Conservation (phyloP, 2,113 vertebrate species). For the Pungitius pungitius region DNA sequence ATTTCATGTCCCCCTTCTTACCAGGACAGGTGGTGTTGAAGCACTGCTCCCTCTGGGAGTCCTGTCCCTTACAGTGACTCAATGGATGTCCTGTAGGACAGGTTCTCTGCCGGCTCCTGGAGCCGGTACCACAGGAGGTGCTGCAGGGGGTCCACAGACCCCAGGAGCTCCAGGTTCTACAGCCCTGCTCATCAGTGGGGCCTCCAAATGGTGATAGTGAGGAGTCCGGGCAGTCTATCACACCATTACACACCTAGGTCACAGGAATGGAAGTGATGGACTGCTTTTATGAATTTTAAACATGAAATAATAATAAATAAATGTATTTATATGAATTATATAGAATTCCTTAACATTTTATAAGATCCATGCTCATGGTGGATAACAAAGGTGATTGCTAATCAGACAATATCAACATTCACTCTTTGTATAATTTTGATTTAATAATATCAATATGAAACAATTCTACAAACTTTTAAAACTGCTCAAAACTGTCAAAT, state of each 20-base stretch:
- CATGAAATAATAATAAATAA: too few species aligned
- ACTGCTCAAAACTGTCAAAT: not conserved
- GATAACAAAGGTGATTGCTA: not conserved
- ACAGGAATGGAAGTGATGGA: not conserved
- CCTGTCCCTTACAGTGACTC: conserved; percentile 78
- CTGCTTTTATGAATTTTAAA: not conserved
- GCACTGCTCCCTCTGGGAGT: conserved; percentile 81
- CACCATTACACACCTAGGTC: conserved; percentile 85
- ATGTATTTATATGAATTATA: not conserved
- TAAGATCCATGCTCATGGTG: not conserved
- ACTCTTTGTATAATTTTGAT: not conserved
- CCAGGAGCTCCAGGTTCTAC: conserved; percentile 86
- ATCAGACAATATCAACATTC: not conserved
- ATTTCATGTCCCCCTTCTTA: conserved; percentile 14
- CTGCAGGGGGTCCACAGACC: conserved; percentile 85
- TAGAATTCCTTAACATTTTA: not conserved
- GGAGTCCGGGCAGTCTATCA: conserved; percentile 78
- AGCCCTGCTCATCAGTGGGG: conserved; percentile 80
- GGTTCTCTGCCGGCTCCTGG: conserved; percentile 71
- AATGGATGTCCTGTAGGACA: conserved; percentile 75
- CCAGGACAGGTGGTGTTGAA: conserved; percentile 84
- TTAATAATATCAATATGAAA: not conserved
- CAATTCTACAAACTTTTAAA: not conserved
- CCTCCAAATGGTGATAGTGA: conserved; percentile 5
- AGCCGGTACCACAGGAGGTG: conserved; percentile 81